Conservation (phyloP, 1,140 invertebrate genomes). For the Heliconius hewitsoni region DNA sequence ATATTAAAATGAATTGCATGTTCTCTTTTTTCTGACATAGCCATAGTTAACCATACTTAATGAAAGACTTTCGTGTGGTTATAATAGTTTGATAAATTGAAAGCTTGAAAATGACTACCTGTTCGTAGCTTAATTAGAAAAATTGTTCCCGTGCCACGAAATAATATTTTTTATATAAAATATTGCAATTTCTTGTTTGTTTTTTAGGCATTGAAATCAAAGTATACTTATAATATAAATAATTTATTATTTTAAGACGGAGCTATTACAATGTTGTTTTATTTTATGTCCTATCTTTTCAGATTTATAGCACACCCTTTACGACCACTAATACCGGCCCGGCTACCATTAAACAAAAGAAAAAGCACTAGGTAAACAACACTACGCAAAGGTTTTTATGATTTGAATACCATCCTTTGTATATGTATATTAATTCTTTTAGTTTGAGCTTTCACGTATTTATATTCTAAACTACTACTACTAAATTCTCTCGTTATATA, state of each 20-base stretch:
- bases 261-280: conserved; percentile 4
- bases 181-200: background rate
- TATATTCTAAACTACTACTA: background rate
- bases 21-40: background rate
- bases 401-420: background rate
- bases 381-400: conserved; percentile 6
- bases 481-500: too few species aligned
- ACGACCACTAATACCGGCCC: background rate
- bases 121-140: background rate
- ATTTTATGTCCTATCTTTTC: conserved; percentile 19
- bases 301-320: conserved; percentile 14
- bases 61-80: conserved; percentile 3
- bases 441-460: background rate
- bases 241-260: background rate
- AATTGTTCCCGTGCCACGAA: background rate
- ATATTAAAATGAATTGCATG: conserved; percentile 6
- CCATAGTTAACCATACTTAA: background rate
- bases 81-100: conserved; percentile 11
- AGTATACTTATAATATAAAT: background rate
- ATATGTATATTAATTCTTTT: background rate
- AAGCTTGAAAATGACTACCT: conserved; percentile 4
- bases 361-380: background rate
- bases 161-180: background rate
- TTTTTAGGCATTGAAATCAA: background rate
- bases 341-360: conserved; percentile 12